phyloP scores from a whole-genome alignment of 2,797 vertebrate species.

The Hybognathus amarus region DNA sequence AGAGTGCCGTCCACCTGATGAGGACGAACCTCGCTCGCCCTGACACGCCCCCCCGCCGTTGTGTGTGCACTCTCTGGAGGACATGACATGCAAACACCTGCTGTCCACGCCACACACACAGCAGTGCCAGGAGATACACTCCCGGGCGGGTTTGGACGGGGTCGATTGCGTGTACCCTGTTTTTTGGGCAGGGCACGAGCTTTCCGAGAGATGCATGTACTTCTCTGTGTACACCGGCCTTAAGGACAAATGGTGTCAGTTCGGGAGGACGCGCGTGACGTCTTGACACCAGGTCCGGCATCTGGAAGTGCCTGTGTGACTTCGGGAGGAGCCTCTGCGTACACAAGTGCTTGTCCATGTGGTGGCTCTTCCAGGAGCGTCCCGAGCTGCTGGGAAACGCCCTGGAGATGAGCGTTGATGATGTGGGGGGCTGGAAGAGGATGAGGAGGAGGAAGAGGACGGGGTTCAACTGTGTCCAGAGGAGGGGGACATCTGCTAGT shows the following conservation, averaged over 20 bases:
- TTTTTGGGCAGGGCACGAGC: background rate
- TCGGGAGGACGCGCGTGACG: conserved; percentile 21
- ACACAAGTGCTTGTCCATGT: conserved; percentile 10
- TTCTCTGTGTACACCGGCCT: conserved; percentile 18
- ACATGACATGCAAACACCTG: conserved; percentile 9
- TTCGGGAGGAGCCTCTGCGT: background rate
- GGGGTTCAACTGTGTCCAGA: background rate
- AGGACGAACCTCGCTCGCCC: background rate
- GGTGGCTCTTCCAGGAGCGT: conserved; percentile 33
- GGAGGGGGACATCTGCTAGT: background rate
- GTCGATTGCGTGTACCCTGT: conserved; percentile 15
- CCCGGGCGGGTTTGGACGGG: background rate
- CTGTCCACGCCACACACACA: background rate
- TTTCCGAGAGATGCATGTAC: background rate
- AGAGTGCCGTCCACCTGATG: conserved; percentile 34
- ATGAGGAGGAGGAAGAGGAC: background rate
- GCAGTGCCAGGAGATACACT: conserved; percentile 7
- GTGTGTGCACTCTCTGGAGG: background rate
- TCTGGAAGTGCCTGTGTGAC: conserved; percentile 28
- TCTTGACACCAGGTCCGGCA: conserved; percentile 23
- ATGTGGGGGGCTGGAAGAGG: background rate
- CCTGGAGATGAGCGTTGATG: background rate
- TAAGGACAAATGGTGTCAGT: conserved; percentile 39
- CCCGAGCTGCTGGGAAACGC: background rate
- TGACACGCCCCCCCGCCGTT: background rate